Evolutionary conservation across 2,797 vertebrate species (phyloP), one percentile per base, ranked within the genome.

Genomic region (Zenarchopterus dispar): DNA sequence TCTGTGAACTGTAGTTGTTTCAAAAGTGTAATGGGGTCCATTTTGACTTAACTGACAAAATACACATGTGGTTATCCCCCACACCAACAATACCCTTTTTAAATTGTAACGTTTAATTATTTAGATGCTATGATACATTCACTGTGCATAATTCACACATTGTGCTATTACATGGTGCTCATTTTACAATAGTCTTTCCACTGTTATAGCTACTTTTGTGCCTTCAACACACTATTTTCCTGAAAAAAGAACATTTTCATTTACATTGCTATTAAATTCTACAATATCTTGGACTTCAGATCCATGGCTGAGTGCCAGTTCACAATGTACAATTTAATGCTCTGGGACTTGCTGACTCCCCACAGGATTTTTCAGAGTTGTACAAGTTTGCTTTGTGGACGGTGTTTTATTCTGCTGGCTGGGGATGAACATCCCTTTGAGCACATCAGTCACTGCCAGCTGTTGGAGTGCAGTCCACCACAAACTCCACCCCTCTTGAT

Each of bases 361-460:
- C 57, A 47, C 67, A 75, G 77, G 66, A 81, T 84, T 86, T 81
- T 56, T 69, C 48, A 33, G 55, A 55, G 71, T 39, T 67, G 23
- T 47, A 59, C 21, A 64, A 49, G 46, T 44, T 44, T 44, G 68
- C 65, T 58, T 49, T 8, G 8, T 62, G 56, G 11, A 2, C 33
- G 50, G 42, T 18, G 43, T 57, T 83, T 88, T 82, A 83, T 84
- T 83, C 83, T 68, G 62, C 78, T 44, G 80, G 77, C 75, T 70
- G 79, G 72, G 50, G 72, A 70, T 60, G 78, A 79, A 75, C 50
- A 70, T 84, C 84, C 85, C 82, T n/a, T 31, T 17, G 70, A 73
- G 80, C 49, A 74, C 80, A 77, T 83, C 86, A 86, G 77, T 87
- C 84, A 84, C 60, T 74, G 65, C 75, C 80, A 57, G 77, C 73